Base-by-base conservation (phyloP, 2,797 vertebrate species). In the Gymnodraco acuticeps region DNA sequence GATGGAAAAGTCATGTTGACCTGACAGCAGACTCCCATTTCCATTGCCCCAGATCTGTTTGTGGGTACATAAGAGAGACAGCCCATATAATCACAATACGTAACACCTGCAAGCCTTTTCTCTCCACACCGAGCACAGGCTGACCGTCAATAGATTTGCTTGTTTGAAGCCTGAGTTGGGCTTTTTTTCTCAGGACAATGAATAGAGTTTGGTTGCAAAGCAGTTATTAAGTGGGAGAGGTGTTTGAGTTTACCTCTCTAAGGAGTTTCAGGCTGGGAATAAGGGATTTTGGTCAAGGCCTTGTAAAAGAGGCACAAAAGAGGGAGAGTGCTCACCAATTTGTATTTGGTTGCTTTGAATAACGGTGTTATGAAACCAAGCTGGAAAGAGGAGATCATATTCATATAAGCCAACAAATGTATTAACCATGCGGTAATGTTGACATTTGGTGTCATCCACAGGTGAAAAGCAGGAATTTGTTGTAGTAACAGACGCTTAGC, bases 81-180 rank as follows among this genome's bases (percentile, higher is more conserved):
- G 51, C 3, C 55, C 15, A 17, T 61, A 46, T 64, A 68, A 61
- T 58, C 64, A 65, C 69, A 70, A 73, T 54, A 78, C 48, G 53
- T n/a, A 5, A 2, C 27, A 70, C 48, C 66, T 41, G 16, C 1
- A 3, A 73, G 64, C 12, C 47, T 54, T 23, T 75, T 81, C 65
- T 82, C 65, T 59, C 3, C 9, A 19, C 27, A 16, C 19, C 1
- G 9, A 45, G n/a, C 19, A 12, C 31, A 43, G 31, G 60, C 70
- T 15, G 64, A 45, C 33, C 60, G 47, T 65, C 71, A 86, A 70
- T 19, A 53, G n/a, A 55, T 56, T 48, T 53, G 47, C 17, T 50
- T 2, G 19, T 67, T 27, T 84, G 80, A 89, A 92, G 89, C 86
- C 42, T 10, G 80, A 92, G 82, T 67, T 7, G 0, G n/a, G 63